Percentiles rank a stretch among this genome's conserved stretches.
Conservation (phyloP, 1,140 invertebrate species). For the Phocides pigmalion region DNA sequence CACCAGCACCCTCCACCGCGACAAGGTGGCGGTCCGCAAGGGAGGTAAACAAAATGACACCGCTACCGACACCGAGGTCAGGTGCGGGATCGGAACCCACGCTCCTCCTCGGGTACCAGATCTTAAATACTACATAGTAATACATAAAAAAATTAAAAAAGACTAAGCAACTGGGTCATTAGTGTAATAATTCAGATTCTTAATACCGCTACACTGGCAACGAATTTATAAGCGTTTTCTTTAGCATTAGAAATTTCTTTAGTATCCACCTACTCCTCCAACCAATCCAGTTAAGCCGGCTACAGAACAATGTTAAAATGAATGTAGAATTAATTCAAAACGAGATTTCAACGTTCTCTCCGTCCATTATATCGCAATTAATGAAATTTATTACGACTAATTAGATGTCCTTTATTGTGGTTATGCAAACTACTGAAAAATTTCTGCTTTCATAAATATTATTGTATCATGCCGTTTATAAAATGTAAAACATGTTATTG, state of each 20-base stretch:
- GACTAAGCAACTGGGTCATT: background rate
- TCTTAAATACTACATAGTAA: too few species aligned
- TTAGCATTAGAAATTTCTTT: slow-evolving; percentile 19
- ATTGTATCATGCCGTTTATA: too few species aligned
- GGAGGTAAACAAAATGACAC: too few species aligned
- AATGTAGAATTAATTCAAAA: slow-evolving; percentile 35
- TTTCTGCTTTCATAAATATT: background rate
- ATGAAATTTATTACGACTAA: slow-evolving; percentile 35
- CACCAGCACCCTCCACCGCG: too few species aligned
- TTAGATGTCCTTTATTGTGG: slow-evolving; percentile 30
- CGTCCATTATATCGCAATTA: slow-evolving; percentile 31
- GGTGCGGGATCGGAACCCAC: too few species aligned
- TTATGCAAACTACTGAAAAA: background rate
- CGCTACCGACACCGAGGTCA: too few species aligned
- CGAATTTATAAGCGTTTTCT: slow-evolving; percentile 10
- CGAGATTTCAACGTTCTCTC: slow-evolving; percentile 22
- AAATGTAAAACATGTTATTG: too few species aligned
- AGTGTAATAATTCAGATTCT: slow-evolving; percentile 12
- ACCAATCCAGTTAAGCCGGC: slow-evolving; percentile 27
- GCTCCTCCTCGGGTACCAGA: too few species aligned
- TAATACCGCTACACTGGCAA: slow-evolving; percentile 6
- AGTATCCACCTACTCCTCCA: slow-evolving; percentile 8
- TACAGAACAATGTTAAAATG: slow-evolving; percentile 32
- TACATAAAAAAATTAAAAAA: background rate
- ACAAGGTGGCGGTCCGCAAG: too few species aligned